Evolutionary conservation across 2,888 invertebrate genomes (phyloP), one percentile per base, ranked within the genome.

Genomic region (Phyto melanocephala): DNA sequence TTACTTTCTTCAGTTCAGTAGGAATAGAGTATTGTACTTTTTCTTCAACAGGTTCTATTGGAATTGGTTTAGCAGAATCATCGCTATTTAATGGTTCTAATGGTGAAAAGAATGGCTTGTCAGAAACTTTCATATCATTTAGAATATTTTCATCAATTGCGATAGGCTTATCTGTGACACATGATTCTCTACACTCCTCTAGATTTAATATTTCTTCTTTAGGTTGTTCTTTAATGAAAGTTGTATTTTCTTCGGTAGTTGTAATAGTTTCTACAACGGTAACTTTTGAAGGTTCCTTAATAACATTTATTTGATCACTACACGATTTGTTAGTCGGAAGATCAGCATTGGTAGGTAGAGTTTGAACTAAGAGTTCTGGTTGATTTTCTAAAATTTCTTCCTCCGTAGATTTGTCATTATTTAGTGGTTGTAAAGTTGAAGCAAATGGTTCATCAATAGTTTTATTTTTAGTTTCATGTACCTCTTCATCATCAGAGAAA

Each of bases 401-500:
- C 6, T 28, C 6, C 4, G 4, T 5, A 28, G 28, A 28, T 28
- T 28, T 28, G 28, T 28, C 28, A 28, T 28, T 6, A 28, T 3
- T 6, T 5, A 28, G 6, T 5, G 28, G 6, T 28, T 28, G 3
- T 6, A 28, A 28, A 6, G 28, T 3, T 28, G 28, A 28, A 28
- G 4, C 6, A 28, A 28, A n/a, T n/a, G n/a, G n/a, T n/a, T n/a
- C n/a, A n/a, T n/a, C 6, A 28, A 28, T 28, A 28, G 28, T 28
- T 28, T n/a, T n/a, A n/a, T n/a, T n/a, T n/a, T n/a, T n/a, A n/a
- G n/a, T n/a, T n/a, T n/a, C n/a, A n/a, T n/a, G n/a, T 58, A 50
- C 28, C 11, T 84, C 84, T 56, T 90, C 90, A 6, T 90, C 90
- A 58, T 90, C 90, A 1, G 90, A 88, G 72, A 91, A 87, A 6